A percentile compares a stretch with the other conserved stretches of the same genome.
Conservation (phyloP, 2,888 invertebrate species). For the Punctoribates punctum region DNA sequence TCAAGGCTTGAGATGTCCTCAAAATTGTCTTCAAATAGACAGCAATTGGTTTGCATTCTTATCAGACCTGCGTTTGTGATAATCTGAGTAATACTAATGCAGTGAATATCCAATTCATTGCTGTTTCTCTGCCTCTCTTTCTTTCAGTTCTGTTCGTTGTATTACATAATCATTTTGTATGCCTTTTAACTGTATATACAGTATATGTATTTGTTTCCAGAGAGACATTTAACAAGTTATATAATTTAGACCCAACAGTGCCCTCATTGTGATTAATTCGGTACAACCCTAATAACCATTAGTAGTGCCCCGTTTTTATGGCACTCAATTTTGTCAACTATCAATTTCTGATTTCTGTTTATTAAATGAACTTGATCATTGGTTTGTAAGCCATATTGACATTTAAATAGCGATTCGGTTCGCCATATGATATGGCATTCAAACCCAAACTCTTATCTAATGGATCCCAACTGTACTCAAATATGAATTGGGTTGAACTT, state of each 20-base stretch:
- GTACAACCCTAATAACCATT: neutral
- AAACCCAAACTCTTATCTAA: slow-evolving; percentile 14
- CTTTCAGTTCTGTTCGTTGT: neutral
- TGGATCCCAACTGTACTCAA: slow-evolving; percentile 16
- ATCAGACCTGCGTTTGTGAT: neutral
- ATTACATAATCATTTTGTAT: slow-evolving; percentile 28
- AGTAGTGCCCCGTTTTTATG: neutral
- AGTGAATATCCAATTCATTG: neutral
- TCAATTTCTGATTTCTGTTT: neutral
- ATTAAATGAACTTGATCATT: neutral
- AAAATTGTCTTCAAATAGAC: neutral
- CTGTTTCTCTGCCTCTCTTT: slow-evolving; percentile 6
- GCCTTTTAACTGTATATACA: neutral
- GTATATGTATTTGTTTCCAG: slow-evolving; percentile 28
- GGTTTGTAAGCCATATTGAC: slow-evolving; percentile 24
- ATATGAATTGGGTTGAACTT: neutral
- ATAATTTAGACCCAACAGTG: slow-evolving; percentile 19
- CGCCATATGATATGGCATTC: slow-evolving; percentile 27
- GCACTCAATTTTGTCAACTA: neutral
- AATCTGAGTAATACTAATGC: neutral
- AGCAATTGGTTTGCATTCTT: slow-evolving; percentile 1
- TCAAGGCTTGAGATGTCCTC: neutral
- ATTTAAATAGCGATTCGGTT: slow-evolving; percentile 6
- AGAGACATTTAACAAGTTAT: slow-evolving; percentile 23
- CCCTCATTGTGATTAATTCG: slow-evolving; percentile 25